Base-by-base conservation (phyloP, 2,797 vertebrate species). In the Adrianichthys oophorus region DNA sequence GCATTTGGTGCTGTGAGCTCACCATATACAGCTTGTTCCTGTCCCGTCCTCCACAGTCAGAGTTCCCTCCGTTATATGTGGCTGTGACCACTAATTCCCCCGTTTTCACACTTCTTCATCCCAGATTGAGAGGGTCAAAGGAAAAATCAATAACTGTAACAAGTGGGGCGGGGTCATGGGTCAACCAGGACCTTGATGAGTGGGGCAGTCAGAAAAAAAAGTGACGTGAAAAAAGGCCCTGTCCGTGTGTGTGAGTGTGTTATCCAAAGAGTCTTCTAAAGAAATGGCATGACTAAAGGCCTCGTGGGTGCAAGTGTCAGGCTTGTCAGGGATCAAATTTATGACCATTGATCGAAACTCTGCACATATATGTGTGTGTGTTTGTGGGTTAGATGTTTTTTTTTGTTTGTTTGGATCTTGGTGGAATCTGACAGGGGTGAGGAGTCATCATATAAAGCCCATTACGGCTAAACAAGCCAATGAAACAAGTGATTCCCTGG, bases 151-250 rank as follows among this genome's bases (percentile, higher is more conserved):
- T 96, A 94, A 89, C 76, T 52, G 90, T 65, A 89, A 92, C 91
- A 93, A 94, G 92, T 90, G 90, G 81, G 89, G 77, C 66, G 59
- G 85, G 93, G 92, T 94, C 91, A 93, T 75, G 89, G 94, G 93
- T 95, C 93, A 94, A 94, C 89, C 84, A 94, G 94, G 93, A 93
- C 92, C 92, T 93, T 93, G 95, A 94, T 91, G 94, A 95, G 93
- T 90, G 90, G 92, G 91, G 90, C 91, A 90, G 84, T 84, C 82
- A 90, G 90, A 90, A 92, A 90, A 91, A 80, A 85, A 88, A 79
- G 84, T 87, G 79, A 68, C 77, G 74, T 79, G 82, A 84, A 57
- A 76, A 75, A 63, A 62, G 52, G 62, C 66, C 49, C 45, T 61
- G 67, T 82, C 43, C 57, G 47, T 59, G 54, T 67, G 54, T 65